Evolutionary conservation across 2,113 vertebrate genomes (phyloP).

Genomic region (Percopsis transmontana): DNA sequence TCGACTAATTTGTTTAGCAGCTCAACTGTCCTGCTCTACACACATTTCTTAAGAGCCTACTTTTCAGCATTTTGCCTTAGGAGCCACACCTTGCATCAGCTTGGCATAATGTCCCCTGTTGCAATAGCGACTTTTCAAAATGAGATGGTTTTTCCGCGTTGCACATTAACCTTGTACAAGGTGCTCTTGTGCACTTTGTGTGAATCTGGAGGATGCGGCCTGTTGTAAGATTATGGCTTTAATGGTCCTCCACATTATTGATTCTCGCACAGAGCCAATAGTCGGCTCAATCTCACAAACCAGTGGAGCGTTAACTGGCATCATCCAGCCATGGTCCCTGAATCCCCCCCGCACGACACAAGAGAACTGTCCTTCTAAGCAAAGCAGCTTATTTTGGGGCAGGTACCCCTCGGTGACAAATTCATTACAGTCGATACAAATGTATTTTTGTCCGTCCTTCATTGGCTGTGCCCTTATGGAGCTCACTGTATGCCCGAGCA

Average conservation of each 20-base stretch:
- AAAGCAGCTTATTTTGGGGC: slow-evolving; percentile 49
- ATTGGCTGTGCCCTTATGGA: neutral
- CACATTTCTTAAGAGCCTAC: too few species aligned
- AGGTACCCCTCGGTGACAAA: slow-evolving; percentile 31
- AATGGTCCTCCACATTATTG: slow-evolving; percentile 73
- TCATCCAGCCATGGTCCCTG: slow-evolving; percentile 50
- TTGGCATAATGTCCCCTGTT: neutral
- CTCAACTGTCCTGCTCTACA: slow-evolving; percentile 7
- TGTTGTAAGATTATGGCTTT: slow-evolving; percentile 65
- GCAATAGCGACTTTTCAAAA: slow-evolving; percentile 22
- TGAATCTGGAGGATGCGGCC: slow-evolving; percentile 59
- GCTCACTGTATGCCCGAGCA: slow-evolving; percentile 2
- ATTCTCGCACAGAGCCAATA: slow-evolving; percentile 66
- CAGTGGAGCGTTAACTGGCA: slow-evolving; percentile 66
- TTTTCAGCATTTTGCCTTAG: neutral
- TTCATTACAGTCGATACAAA: slow-evolving; percentile 46
- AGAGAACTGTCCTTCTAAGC: slow-evolving; percentile 57
- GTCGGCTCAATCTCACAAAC: slow-evolving; percentile 65
- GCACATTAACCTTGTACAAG: slow-evolving; percentile 65
- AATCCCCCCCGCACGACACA: slow-evolving; percentile 38
- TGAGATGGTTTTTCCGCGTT: slow-evolving; percentile 25
- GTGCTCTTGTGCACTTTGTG: slow-evolving; percentile 55
- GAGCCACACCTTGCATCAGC: too few species aligned
- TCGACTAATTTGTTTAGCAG: too few species aligned
- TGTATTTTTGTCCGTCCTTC: neutral